Percentiles rank a stretch among this genome's conserved stretches.
These are phyloP conservation scores for Lathamus discolor DNA, from an alignment of 2,113 vertebrate genomes.

Conservation along the genomic window DNA sequence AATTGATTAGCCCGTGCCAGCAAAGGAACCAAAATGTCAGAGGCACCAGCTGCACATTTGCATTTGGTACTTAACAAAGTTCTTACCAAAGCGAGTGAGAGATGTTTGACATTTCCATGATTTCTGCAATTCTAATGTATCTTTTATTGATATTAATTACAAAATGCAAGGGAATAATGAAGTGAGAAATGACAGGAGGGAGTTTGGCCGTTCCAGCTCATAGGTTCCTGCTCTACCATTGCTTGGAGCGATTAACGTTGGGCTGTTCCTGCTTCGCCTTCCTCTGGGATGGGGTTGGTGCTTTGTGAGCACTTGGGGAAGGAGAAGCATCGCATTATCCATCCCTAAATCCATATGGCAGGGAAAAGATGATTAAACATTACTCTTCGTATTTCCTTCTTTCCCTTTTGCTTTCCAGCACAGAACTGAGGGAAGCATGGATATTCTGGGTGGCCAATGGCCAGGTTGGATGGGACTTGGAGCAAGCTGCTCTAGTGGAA, in stretches of 20 bases:
- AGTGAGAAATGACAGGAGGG: neutral
- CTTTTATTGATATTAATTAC: constrained; percentile 33
- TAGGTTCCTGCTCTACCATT: neutral
- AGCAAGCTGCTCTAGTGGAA: neutral
- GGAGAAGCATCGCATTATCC: neutral
- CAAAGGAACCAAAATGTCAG: constrained; percentile 65
- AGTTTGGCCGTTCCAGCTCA: neutral
- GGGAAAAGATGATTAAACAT: neutral
- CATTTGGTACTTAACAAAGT: constrained; percentile 63
- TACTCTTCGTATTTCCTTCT: neutral
- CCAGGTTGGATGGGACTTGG: neutral
- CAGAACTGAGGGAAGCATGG: neutral
- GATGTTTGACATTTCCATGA: constrained; percentile 68
- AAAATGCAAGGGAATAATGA: neutral
- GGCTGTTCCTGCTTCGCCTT: neutral
- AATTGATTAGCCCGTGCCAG: constrained; percentile 64
- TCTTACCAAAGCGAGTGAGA: constrained; percentile 53
- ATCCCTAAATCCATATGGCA: neutral
- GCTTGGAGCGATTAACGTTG: rapidly evolving
- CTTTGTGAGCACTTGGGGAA: neutral
- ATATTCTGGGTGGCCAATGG: neutral
- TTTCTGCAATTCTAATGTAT: constrained; percentile 58
- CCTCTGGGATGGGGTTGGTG: neutral
- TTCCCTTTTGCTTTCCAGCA: neutral
- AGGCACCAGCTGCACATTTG: constrained; percentile 70